A percentile compares a stretch with the other conserved stretches of the same genome.
Evolutionary conservation across 2,888 invertebrate genomes (phyloP).

Genomic region (Drosophila barbarae): DNA sequence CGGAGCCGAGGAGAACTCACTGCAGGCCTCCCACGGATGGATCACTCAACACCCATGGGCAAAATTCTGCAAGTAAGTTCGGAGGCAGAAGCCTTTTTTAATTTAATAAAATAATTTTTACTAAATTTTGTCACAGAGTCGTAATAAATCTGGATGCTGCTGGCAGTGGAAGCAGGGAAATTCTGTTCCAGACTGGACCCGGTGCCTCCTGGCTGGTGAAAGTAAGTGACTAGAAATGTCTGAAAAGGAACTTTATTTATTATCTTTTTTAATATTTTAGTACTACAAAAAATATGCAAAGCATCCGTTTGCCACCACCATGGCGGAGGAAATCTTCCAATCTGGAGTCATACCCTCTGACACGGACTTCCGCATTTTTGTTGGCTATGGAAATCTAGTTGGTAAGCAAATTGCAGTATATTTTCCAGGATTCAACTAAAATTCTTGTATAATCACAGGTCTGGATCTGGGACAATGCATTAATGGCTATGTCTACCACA

Average conservation of each 20-base stretch:
- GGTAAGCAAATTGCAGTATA: neutral
- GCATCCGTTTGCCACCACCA: constrained; percentile 82
- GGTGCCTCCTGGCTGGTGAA: constrained; percentile 84
- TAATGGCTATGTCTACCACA: constrained; percentile 89
- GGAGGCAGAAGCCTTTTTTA: too few species aligned
- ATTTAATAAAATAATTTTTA: neutral
- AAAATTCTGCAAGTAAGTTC: constrained; percentile 81
- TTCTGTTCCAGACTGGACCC: constrained; percentile 93
- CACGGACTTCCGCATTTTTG: constrained; percentile 84
- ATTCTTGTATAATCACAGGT: constrained; percentile 79
- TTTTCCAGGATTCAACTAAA: neutral
- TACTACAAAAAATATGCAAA: constrained; percentile 80
- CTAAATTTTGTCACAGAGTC: constrained; percentile 78
- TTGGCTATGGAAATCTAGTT: constrained; percentile 80
- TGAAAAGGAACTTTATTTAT: neutral
- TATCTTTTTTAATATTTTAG: constrained; percentile 54
- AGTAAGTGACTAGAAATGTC: neutral
- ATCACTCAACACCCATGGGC: constrained; percentile 89
- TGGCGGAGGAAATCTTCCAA: constrained; percentile 85
- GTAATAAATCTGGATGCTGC: constrained; percentile 95
- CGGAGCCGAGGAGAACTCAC: constrained; percentile 84
- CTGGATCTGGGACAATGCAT: constrained; percentile 87
- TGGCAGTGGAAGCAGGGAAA: constrained; percentile 93
- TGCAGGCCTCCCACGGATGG: constrained; percentile 85
- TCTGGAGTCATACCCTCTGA: constrained; percentile 84